These are phyloP conservation scores for Parthenolecanium corni DNA, from an alignment of 2,888 invertebrate species.

Conservation along the genomic window DNA sequence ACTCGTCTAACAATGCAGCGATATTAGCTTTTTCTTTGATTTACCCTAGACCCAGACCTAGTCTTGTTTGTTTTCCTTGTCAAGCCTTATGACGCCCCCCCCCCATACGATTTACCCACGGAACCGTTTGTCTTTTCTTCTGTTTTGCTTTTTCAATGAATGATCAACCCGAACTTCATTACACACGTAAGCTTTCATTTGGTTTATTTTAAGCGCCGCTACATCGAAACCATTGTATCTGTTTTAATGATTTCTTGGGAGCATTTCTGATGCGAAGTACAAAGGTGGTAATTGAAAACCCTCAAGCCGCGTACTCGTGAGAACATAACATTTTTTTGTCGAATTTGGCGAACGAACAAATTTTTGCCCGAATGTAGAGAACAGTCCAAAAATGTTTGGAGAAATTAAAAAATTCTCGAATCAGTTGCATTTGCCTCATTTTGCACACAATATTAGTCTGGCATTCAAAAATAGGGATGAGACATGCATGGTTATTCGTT, in stretches of 20 bases:
- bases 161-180: conserved; percentile 17
- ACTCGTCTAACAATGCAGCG: conserved; percentile 20
- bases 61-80: conserved; percentile 27
- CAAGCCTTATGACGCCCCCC: background rate
- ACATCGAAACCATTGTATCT: background rate
- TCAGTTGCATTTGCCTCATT: too few relatives aligned
- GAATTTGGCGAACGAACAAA: too few relatives aligned
- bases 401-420: too few relatives aligned
- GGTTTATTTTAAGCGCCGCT: conserved; percentile 6
- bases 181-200: conserved; percentile 9
- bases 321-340: too few relatives aligned
- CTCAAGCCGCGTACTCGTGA: too few relatives aligned
- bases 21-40: conserved; percentile 27
- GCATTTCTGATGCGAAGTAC: too few relatives aligned
- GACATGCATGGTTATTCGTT: too few relatives aligned
- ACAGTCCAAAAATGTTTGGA: too few relatives aligned
- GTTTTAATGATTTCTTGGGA: background rate
- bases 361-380: too few relatives aligned
- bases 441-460: too few relatives aligned
- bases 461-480: too few relatives aligned
- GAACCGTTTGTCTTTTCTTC: background rate
- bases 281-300: too few relatives aligned
- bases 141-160: conserved; percentile 10
- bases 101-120: background rate
- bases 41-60: conserved; percentile 29